Percentiles rank a stretch among this genome's conserved stretches.
Conservation (phyloP, 2,113 vertebrate species). For the Halcyon malimbica region DNA sequence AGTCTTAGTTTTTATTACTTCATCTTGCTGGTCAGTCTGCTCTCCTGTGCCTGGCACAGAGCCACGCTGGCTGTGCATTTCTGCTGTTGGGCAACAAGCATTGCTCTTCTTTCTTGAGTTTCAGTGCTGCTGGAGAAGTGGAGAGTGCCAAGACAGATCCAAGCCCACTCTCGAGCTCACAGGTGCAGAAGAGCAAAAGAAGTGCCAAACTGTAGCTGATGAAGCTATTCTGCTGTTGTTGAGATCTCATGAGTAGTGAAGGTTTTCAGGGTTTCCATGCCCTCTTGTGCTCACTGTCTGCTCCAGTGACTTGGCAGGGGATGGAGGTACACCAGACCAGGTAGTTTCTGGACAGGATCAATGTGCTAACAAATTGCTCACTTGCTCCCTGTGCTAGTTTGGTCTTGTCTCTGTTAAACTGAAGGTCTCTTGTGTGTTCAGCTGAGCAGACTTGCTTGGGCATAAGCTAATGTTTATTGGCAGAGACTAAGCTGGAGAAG, state of each 20-base stretch:
- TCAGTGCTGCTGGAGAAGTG: neutral
- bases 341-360: neutral
- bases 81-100: neutral
- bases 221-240: neutral
- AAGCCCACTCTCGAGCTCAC: accelerated
- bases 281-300: neutral
- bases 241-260: neutral
- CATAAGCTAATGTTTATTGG: neutral
- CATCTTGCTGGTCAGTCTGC: neutral
- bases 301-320: neutral
- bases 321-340: neutral
- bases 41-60: neutral
- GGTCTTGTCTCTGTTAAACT: neutral
- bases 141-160: neutral
- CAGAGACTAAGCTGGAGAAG: neutral
- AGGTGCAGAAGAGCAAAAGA: neutral
- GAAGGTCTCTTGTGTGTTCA: neutral
- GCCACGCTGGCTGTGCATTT: accelerated
- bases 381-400: neutral
- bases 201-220: neutral
- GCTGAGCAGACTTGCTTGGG: neutral
- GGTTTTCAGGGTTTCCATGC: neutral
- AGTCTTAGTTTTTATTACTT: neutral
- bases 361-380: neutral
- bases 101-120: neutral